A percentile compares a stretch with the other conserved stretches of the same genome.
phyloP scores from a whole-genome alignment of 2,888 invertebrate species.

The Sesamia inferens region DNA sequence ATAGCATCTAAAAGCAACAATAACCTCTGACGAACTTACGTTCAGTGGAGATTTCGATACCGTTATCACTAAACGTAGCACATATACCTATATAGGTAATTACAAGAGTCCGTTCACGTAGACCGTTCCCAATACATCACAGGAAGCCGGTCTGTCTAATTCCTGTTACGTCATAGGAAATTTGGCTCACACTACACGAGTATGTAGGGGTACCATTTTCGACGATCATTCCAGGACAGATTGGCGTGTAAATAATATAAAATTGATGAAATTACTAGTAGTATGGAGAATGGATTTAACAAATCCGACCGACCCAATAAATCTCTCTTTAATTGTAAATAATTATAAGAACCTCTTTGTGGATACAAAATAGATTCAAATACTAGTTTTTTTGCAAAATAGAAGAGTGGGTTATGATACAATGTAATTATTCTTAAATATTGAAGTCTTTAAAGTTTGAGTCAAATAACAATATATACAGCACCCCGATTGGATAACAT shows the following conservation, averaged over 20 bases:
- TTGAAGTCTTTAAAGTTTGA: not conserved
- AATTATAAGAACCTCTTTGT: not conserved
- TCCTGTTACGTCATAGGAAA: slow-evolving; percentile 65
- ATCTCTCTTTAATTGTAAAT: not conserved
- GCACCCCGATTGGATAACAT: too few species aligned
- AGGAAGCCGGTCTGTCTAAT: slow-evolving; percentile 69
- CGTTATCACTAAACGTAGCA: slow-evolving; percentile 12
- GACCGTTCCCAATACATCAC: slow-evolving; percentile 70
- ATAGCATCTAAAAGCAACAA: not conserved
- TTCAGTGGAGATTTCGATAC: slow-evolving; percentile 2
- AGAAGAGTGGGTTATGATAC: too few species aligned
- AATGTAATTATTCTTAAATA: not conserved
- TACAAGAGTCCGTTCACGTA: slow-evolving; percentile 54
- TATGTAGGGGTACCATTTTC: slow-evolving; percentile 19
- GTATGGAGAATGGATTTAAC: not conserved
- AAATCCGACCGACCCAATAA: not conserved
- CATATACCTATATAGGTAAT: not conserved
- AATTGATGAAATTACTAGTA: slow-evolving; percentile 9
- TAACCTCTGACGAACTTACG: not conserved
- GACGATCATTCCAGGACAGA: slow-evolving; percentile 22
- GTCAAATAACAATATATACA: not conserved
- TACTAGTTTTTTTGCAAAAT: not conserved
- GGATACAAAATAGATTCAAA: not conserved
- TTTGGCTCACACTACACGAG: slow-evolving; percentile 46
- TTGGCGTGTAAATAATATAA: not conserved